Evolutionary conservation across 2,888 invertebrate species (phyloP).

Genomic region (Trichogramma dendrolimi): DNA sequence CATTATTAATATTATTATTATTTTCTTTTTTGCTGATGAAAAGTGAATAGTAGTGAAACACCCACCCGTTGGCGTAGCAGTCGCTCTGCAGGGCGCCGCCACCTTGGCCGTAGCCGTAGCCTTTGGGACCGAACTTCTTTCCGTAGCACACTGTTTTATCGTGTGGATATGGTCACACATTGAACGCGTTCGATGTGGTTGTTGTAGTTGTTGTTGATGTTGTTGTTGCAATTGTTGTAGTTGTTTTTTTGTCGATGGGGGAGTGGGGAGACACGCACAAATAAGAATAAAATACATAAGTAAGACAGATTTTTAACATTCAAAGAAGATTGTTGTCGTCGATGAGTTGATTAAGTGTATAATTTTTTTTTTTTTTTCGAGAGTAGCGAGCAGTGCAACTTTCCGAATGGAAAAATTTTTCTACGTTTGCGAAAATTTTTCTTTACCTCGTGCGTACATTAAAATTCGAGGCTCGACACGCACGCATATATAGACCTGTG

Average conservation of each 20-base stretch:
- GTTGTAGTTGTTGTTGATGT: background rate
- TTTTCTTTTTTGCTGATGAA: too few relatives aligned
- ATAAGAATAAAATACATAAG: background rate
- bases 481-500: background rate
- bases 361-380: background rate
- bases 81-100: constrained; percentile 90
- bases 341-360: too few relatives aligned
- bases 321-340: too few relatives aligned
- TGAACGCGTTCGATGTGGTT: too few relatives aligned
- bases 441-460: too few relatives aligned
- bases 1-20: too few relatives aligned
- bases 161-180: constrained; percentile 34
- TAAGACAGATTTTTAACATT: too few relatives aligned
- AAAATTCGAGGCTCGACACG: background rate
- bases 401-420: too few relatives aligned
- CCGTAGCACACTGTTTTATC: constrained; percentile 79
- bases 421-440: too few relatives aligned
- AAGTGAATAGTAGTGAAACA: constrained; percentile 33
- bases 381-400: constrained; percentile 11
- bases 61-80: constrained; percentile 79
- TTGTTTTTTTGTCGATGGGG: background rate
- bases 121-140: constrained; percentile 95
- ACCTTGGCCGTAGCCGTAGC: constrained; percentile 96
- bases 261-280: background rate
- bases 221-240: background rate